Evolutionary conservation across 2,888 invertebrate species (phyloP), one percentile per base, ranked within the genome.

Genomic region (Chirona hameri): DNA sequence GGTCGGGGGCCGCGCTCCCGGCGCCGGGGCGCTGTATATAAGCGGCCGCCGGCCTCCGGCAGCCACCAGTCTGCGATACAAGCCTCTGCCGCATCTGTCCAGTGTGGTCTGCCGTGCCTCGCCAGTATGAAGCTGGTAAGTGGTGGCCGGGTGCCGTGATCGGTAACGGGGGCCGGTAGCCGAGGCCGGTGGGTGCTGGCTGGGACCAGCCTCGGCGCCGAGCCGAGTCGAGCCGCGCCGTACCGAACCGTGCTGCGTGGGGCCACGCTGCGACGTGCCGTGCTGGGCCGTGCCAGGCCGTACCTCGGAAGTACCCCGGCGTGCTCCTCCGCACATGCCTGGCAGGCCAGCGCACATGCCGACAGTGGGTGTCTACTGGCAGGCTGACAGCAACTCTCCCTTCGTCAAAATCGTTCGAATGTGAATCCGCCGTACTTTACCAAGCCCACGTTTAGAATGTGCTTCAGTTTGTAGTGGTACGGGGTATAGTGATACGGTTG

Each of bases 121-220:
- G 31, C 72, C 72, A 31, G 31, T 72, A 72, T 72, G 72, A 72
- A 72, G 72, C 72, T 72, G 72, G 72, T 72, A 72, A 72, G 72
- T 72, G 3, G 72, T 5, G 7, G 31, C 29, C 31, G 65, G n/a
- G 21, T 24, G 1, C 10, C 18, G n/a, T n/a, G n/a, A 48, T 48
- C 65, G 57, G 18, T 18, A 52, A 14, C 57, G 57, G 57, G 57
- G 14, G 14, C 57, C 24, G 4, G 12, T 1, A 27, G 24, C 24
- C 27, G 27, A 24, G 65, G 27, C 27, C 27, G 10, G 27, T 9
- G 10, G 27, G 14, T 10, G 14, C 27, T 27, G 69, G 52, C 52
- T 12, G 52, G 18, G 52, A 52, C 52, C 29, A 29, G 69, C 69
- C 69, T 2, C 69, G 0, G 69, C 29, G 14, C 14, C 5, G 69